Conservation (phyloP, 1,140 invertebrate species). For the Drosophila serrata region DNA sequence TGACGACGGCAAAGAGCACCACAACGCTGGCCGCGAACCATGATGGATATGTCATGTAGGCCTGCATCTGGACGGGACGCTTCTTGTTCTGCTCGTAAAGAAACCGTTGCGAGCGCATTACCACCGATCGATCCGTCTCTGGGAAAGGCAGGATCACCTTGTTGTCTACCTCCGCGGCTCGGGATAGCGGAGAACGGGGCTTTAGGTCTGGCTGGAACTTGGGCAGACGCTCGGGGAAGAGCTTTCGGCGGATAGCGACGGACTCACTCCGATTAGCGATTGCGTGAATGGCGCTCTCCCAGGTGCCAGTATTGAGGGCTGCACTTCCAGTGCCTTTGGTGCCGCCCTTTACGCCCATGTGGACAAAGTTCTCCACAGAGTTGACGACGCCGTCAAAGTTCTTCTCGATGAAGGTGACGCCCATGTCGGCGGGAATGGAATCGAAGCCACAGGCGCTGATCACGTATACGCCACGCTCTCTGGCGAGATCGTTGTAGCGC, state of each 20-base stretch:
- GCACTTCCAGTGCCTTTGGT: constrained; percentile 58
- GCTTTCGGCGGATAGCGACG: constrained; percentile 87
- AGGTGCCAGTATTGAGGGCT: constrained; percentile 91
- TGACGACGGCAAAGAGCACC: constrained; percentile 87
- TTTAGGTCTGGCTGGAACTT: constrained; percentile 88
- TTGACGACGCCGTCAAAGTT: constrained; percentile 92
- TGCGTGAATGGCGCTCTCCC: constrained; percentile 92
- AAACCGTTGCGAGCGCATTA: constrained; percentile 91
- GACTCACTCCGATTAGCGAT: constrained; percentile 89
- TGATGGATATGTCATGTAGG: constrained; percentile 87
- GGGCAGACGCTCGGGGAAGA: constrained; percentile 89
- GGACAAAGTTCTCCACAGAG: constrained; percentile 91
- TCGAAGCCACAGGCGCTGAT: constrained; percentile 97
- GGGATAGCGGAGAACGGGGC: constrained; percentile 87
- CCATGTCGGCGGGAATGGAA: constrained; percentile 94
- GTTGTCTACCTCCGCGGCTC: constrained; percentile 86
- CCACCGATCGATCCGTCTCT: constrained; percentile 92
- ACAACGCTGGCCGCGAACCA: constrained; percentile 81
- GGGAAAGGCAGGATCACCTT: constrained; percentile 90
- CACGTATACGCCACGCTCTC: constrained; percentile 92
- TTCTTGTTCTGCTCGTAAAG: constrained; percentile 89
- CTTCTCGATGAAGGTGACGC: constrained; percentile 90
- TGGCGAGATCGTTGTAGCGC: constrained; percentile 91
- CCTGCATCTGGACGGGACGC: constrained; percentile 90
- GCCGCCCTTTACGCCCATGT: constrained; percentile 75